Evolutionary conservation across 2,113 vertebrate species (phyloP).

Genomic region (Gila orcuttii): DNA sequence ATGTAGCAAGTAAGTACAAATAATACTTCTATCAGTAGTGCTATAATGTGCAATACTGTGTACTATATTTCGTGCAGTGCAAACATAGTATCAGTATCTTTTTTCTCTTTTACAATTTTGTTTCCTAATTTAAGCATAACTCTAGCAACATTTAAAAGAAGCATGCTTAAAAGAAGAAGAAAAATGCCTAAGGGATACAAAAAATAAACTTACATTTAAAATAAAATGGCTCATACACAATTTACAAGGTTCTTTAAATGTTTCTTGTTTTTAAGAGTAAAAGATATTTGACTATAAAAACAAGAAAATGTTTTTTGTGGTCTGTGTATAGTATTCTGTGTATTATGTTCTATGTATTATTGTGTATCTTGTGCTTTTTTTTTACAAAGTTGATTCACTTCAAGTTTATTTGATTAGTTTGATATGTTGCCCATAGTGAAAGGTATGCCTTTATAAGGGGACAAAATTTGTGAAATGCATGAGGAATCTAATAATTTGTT

Average conservation of each 20-base stretch:
- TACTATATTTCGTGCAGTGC: background rate
- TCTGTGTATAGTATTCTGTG: no score
- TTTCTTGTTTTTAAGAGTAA: background rate
- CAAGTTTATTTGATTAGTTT: background rate
- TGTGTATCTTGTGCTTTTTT: background rate
- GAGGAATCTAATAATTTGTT: background rate
- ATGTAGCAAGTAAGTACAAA: conserved; percentile 49
- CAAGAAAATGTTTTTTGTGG: background rate
- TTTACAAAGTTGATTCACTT: background rate
- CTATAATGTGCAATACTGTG: background rate
- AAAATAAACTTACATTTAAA: background rate
- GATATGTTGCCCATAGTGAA: background rate
- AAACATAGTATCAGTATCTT: background rate
- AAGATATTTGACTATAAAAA: background rate
- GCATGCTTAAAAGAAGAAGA: background rate
- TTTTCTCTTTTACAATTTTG: background rate
- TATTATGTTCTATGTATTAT: background rate
- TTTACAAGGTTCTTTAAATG: background rate
- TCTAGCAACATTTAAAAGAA: background rate
- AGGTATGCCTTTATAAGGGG: background rate
- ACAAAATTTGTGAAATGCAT: background rate
- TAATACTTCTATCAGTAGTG: background rate
- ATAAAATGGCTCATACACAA: background rate
- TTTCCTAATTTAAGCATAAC: background rate
- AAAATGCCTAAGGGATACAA: background rate